Evolutionary conservation across 2,113 vertebrate species (phyloP).

Genomic region (Hemichromis elongatus): DNA sequence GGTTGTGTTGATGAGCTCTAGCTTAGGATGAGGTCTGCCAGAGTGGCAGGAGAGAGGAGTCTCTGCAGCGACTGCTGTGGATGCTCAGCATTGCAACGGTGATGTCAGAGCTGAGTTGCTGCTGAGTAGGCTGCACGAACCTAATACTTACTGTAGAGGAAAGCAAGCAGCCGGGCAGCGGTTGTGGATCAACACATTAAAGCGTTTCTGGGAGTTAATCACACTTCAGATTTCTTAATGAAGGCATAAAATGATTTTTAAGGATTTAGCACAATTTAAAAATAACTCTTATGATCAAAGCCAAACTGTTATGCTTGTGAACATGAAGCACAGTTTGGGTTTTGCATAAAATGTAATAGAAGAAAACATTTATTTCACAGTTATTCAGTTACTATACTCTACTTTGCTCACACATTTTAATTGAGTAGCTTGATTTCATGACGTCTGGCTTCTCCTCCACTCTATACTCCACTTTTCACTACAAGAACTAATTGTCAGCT

Average conservation of each 20-base stretch:
- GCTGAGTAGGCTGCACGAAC: neutral
- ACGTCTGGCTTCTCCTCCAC: neutral
- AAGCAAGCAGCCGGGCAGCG: neutral
- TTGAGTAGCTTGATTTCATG: neutral
- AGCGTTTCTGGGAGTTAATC: neutral
- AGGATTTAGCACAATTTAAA: neutral
- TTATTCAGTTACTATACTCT: neutral
- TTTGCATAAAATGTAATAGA: neutral
- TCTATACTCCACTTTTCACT: neutral
- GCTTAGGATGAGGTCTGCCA: neutral
- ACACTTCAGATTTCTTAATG: neutral
- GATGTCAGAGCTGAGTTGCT: conserved; percentile 46
- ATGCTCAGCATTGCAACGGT: conserved; percentile 44
- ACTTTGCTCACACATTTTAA: neutral
- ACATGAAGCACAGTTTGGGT: neutral
- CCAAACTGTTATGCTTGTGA: neutral
- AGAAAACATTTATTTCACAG: neutral
- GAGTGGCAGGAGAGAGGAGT: neutral
- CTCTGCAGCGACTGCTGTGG: conserved; percentile 27
- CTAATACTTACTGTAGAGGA: neutral
- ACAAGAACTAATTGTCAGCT: neutral
- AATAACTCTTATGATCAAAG: neutral
- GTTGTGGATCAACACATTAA: neutral
- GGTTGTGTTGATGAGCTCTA: neutral
- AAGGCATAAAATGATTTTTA: neutral